phyloP scores from a whole-genome alignment of 2,797 vertebrate genomes.

The Etheostoma perlongum region DNA sequence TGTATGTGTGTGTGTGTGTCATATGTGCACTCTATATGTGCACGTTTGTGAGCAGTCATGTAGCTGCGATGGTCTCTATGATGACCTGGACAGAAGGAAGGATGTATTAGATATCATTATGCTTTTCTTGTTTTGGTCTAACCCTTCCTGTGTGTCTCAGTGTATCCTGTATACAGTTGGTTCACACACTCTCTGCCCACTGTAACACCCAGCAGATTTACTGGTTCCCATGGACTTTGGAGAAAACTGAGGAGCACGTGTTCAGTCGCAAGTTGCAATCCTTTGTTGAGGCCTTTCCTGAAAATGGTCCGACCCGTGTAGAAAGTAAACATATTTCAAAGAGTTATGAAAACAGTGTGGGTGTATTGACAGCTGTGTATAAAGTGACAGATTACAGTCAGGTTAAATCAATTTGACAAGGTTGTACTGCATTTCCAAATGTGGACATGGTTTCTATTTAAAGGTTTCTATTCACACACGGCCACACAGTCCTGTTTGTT shows the following conservation, averaged over 20 bases:
- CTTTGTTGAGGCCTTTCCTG: constrained; percentile 39
- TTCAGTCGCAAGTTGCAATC: background rate
- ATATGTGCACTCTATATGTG: constrained; percentile 25
- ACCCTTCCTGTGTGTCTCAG: constrained; percentile 23
- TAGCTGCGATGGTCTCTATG: background rate
- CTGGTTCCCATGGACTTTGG: background rate
- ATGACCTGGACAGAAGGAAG: constrained; percentile 48
- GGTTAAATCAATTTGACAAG: constrained; percentile 70
- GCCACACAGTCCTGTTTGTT: background rate
- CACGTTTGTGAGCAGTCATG: constrained; percentile 26
- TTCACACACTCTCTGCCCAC: background rate
- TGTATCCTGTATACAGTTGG: background rate
- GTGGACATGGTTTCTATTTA: constrained; percentile 47
- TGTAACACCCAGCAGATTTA: constrained; percentile 4
- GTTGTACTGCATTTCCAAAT: constrained; percentile 63
- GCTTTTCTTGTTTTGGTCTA: constrained; percentile 12
- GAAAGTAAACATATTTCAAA: constrained; percentile 66
- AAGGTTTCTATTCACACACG: constrained; percentile 9
- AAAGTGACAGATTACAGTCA: constrained; percentile 65
- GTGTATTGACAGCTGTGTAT: constrained; percentile 64
- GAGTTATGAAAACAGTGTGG: constrained; percentile 50
- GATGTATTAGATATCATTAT: constrained; percentile 31
- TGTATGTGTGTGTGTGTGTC: constrained; percentile 16
- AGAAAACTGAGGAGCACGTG: background rate
- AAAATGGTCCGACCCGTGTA: constrained; percentile 42